Percentiles rank a stretch among this genome's conserved stretches.
phyloP scores from a whole-genome alignment of 2,113 vertebrate genomes.

The Synodontis membranacea region DNA sequence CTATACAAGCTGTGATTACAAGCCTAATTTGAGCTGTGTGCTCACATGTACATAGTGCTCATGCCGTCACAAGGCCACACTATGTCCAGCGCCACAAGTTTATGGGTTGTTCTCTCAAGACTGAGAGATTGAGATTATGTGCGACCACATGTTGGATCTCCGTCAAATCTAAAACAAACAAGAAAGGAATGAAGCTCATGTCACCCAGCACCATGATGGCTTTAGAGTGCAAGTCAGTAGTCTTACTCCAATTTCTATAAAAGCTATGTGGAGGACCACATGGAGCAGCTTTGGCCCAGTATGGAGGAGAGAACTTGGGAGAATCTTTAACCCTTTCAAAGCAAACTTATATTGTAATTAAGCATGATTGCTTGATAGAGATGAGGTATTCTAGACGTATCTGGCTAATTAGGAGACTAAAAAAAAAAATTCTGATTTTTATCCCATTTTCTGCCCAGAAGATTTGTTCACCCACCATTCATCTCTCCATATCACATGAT shows the following conservation, averaged over 20 bases:
- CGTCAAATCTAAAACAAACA: conserved; percentile 70
- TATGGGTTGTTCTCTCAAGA: conserved; percentile 1
- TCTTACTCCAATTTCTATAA: conserved; percentile 48
- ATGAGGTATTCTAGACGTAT: background rate
- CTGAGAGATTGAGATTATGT: conserved; percentile 5
- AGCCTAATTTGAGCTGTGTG: conserved; percentile 23
- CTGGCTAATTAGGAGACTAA: background rate
- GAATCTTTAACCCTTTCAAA: background rate
- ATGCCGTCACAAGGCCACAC: background rate
- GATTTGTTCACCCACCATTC: background rate
- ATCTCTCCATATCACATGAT: background rate
- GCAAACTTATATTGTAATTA: background rate
- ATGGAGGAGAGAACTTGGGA: conserved; percentile 22
- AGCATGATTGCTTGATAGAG: background rate
- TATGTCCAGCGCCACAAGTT: background rate
- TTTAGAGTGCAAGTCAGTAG: conserved; percentile 65
- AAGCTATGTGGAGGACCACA: conserved; percentile 59
- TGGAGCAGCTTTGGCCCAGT: conserved; percentile 57
- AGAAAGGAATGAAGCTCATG: conserved; percentile 46
- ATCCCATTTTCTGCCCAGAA: background rate
- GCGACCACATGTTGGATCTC: conserved; percentile 58
- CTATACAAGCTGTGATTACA: conserved; percentile 26
- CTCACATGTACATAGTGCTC: background rate
- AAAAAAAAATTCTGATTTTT: background rate
- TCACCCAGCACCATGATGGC: conserved; percentile 45